Conservation (phyloP, 2,113 vertebrate species). For the Hippocampus mohnikei region DNA sequence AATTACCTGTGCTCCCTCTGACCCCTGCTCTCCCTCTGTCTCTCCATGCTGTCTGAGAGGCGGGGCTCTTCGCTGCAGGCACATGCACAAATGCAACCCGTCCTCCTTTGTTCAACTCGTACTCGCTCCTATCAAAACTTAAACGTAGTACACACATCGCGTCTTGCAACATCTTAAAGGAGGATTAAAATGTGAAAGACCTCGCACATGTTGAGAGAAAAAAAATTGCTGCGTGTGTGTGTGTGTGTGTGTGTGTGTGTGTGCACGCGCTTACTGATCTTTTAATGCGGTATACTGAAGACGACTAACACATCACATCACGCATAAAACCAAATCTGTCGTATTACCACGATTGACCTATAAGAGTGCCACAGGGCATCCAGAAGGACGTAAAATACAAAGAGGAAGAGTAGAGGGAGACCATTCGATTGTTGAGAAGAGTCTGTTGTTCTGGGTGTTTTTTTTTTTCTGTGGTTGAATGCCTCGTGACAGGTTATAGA, state of each 20-base stretch:
- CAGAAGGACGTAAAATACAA: neutral
- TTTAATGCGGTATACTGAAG: neutral
- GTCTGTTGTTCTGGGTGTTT: neutral
- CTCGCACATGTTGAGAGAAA: neutral
- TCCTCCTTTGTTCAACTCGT: slow-evolving; percentile 55
- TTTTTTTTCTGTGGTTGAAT: neutral
- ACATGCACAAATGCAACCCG: slow-evolving; percentile 52
- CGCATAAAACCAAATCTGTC: neutral
- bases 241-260: no score
- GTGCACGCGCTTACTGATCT: no score
- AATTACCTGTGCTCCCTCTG: slow-evolving; percentile 78
- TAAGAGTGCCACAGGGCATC: neutral
- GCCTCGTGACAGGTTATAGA: neutral
- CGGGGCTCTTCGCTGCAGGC: slow-evolving; percentile 58
- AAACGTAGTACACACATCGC: slow-evolving; percentile 6
- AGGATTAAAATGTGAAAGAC: neutral
- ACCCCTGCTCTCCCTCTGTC: slow-evolving; percentile 64
- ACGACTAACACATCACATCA: neutral
- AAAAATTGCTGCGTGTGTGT: neutral
- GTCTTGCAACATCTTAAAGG: neutral
- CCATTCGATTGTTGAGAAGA: neutral
- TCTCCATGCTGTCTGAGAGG: slow-evolving; percentile 62
- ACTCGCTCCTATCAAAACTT: slow-evolving; percentile 51
- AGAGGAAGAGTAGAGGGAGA: neutral
- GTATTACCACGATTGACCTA: neutral